These are phyloP conservation scores for Arvicanthis niloticus DNA, from an alignment of 2,113 vertebrate species.

Conservation along the genomic window DNA sequence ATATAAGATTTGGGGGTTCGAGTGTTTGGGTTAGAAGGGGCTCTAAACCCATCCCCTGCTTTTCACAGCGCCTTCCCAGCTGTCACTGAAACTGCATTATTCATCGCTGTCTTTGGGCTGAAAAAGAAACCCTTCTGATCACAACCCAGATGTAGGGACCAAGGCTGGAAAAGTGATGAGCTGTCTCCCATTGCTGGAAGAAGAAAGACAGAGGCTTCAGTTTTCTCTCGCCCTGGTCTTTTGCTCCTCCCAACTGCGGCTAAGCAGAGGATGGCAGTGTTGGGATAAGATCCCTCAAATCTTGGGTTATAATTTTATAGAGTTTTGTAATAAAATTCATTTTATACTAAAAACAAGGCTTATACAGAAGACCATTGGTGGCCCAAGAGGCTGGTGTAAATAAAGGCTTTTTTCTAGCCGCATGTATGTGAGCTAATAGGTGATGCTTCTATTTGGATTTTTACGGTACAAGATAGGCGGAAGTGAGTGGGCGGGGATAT, in stretches of 20 bases:
- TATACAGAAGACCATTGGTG: not conserved
- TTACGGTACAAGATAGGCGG: constrained; percentile 52
- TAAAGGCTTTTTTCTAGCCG: not conserved
- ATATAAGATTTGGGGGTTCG: not conserved
- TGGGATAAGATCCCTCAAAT: constrained; percentile 37
- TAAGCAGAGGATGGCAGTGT: not conserved
- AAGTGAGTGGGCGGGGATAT: constrained; percentile 68
- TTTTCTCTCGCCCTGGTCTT: not conserved
- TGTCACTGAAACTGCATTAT: constrained; percentile 89
- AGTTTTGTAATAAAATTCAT: constrained; percentile 67
- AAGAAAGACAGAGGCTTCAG: not conserved
- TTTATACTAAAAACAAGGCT: constrained; percentile 58
- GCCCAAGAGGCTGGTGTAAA: not conserved
- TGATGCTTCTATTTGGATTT: constrained; percentile 64
- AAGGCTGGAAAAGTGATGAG: not conserved
- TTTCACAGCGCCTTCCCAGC: constrained; percentile 90
- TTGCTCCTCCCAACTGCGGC: not conserved
- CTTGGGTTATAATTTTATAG: constrained; percentile 28
- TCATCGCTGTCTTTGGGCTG: constrained; percentile 90
- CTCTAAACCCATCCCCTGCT: not conserved
- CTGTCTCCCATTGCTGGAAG: not conserved
- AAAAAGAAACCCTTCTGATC: constrained; percentile 93
- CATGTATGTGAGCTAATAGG: not conserved
- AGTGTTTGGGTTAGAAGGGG: constrained; percentile 27
- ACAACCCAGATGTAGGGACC: not conserved